Percentiles rank a stretch among this genome's conserved stretches.
Conservation (phyloP, 2,888 invertebrate species). For the Drosophila testacea region DNA sequence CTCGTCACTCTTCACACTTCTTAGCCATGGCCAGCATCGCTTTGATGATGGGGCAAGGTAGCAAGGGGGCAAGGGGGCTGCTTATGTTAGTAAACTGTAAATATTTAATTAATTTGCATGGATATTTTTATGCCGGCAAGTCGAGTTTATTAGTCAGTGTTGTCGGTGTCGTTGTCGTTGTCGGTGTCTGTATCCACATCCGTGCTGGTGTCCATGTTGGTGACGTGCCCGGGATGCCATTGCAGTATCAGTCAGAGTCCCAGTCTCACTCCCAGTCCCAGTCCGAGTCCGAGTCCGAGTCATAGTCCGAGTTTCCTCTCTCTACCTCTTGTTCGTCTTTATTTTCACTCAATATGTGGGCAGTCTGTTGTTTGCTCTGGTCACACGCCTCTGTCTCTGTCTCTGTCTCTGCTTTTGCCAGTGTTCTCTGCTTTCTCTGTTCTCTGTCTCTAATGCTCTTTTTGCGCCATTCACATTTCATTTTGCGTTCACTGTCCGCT, state of each 20-base stretch:
- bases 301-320: neutral
- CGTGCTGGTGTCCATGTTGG: constrained; percentile 9
- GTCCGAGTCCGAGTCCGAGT: neutral
- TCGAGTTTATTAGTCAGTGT: constrained; percentile 74
- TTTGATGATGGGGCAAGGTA: constrained; percentile 20
- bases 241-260: constrained; percentile 22
- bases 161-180: constrained; percentile 9
- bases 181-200: constrained; percentile 24
- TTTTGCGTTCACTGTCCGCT: constrained; percentile 15
- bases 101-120: constrained; percentile 82
- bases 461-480: constrained; percentile 17
- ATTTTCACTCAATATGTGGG: constrained; percentile 10
- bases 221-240: constrained; percentile 23
- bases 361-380: constrained; percentile 19
- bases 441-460: constrained; percentile 12
- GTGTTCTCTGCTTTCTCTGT: neutral
- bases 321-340: neutral
- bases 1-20: constrained; percentile 3
- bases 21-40: constrained; percentile 17
- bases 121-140: constrained; percentile 77
- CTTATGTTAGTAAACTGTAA: constrained; percentile 82
- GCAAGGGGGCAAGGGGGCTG: constrained; percentile 21
- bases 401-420: neutral
- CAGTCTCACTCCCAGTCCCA: neutral
- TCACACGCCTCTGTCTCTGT: constrained; percentile 6